Conservation (phyloP, 1,140 invertebrate species). For the Bombus pyrosoma region DNA sequence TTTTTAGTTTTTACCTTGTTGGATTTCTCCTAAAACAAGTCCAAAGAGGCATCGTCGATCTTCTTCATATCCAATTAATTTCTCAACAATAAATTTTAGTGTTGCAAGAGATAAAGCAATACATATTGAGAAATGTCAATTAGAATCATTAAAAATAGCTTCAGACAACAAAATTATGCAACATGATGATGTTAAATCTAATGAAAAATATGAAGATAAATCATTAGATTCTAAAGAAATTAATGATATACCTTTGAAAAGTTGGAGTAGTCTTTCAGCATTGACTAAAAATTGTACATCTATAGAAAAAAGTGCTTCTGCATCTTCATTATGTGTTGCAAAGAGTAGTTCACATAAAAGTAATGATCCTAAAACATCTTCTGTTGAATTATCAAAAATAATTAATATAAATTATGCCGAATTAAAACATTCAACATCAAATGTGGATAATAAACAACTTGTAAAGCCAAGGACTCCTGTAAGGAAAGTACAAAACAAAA, state of each 20-base stretch:
- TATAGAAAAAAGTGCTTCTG: constrained; percentile 23
- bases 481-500: constrained; percentile 56
- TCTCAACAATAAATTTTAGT: constrained; percentile 49
- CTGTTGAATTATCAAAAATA: constrained; percentile 71
- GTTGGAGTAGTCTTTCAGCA: constrained; percentile 72
- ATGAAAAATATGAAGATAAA: constrained; percentile 15
- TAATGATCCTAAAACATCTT: constrained; percentile 9
- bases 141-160: constrained; percentile 42
- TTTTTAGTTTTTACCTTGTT: constrained; percentile 72
- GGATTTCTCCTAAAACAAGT: constrained; percentile 68
- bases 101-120: constrained; percentile 34
- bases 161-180: background rate
- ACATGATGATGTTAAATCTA: background rate
- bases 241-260: constrained; percentile 62
- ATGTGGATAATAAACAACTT: background rate
- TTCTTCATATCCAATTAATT: constrained; percentile 75
- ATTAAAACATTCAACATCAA: constrained; percentile 49
- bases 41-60: constrained; percentile 74
- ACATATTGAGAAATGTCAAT: constrained; percentile 39
- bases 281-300: constrained; percentile 55
- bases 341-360: constrained; percentile 21
- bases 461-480: constrained; percentile 43
- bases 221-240: constrained; percentile 32
- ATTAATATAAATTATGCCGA: constrained; percentile 74
- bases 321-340: constrained; percentile 10